Evolutionary conservation across 2,113 vertebrate genomes (phyloP).

Genomic region (Coturnix japonica): DNA sequence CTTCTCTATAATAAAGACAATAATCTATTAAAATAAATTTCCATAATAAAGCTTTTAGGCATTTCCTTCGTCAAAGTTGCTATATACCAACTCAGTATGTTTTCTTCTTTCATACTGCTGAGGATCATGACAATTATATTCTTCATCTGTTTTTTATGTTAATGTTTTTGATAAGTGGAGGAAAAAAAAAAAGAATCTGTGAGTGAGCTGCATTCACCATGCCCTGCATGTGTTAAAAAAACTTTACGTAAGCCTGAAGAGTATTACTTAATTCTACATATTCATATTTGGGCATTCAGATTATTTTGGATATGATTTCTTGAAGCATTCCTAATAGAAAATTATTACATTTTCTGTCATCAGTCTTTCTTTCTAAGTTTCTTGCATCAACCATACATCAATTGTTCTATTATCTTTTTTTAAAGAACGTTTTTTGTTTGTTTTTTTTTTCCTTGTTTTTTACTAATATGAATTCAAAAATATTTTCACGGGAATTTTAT

Average conservation of each 20-base stretch:
- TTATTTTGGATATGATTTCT: neutral
- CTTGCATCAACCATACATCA: neutral
- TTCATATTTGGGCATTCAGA: neutral
- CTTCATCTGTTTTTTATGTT: slow-evolving; percentile 14
- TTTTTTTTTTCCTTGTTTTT: neutral
- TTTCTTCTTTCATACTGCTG: slow-evolving; percentile 18
- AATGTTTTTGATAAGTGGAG: neutral
- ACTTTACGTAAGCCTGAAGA: neutral
- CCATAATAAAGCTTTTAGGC: slow-evolving; percentile 27
- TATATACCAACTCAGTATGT: slow-evolving; percentile 19
- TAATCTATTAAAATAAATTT: slow-evolving; percentile 71
- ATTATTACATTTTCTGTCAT: neutral
- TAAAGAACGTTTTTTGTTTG: rapidly evolving
- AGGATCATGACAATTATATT: slow-evolving; percentile 45
- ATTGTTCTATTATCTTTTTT: neutral
- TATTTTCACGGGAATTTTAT: neutral
- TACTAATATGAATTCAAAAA: neutral
- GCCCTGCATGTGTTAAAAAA: neutral
- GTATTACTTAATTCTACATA: neutral
- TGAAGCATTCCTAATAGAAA: neutral
- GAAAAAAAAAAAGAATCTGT: neutral
- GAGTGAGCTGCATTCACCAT: neutral
- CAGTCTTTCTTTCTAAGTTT: neutral
- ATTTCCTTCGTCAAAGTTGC: slow-evolving; percentile 34
- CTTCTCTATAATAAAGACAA: slow-evolving; percentile 50